These are phyloP conservation scores for Sphaerophoria rueppellii DNA, from an alignment of 2,888 invertebrate genomes.

Conservation along the genomic window DNA sequence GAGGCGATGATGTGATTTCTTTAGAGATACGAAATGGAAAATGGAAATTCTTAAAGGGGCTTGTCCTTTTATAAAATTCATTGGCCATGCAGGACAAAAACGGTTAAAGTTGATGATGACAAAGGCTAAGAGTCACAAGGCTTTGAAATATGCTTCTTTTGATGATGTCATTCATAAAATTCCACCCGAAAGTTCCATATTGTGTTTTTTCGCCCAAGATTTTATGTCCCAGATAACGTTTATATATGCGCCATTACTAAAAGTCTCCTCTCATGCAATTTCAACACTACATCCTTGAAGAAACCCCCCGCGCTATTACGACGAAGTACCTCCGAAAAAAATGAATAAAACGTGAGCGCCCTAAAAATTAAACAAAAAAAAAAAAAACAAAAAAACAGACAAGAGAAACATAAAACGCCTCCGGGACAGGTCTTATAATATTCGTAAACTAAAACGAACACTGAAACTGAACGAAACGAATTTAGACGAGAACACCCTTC, in stretches of 20 bases:
- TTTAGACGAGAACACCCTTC: neutral
- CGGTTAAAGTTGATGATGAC: neutral
- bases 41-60: constrained; percentile 1
- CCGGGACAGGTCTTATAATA: constrained; percentile 20
- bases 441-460: constrained; percentile 19
- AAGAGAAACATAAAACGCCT: constrained; percentile 38
- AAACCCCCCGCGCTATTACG: constrained; percentile 5
- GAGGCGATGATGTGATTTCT: neutral
- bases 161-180: constrained; percentile 36
- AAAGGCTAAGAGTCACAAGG: neutral
- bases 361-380: neutral
- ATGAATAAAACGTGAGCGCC: constrained; percentile 31
- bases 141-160: constrained; percentile 24
- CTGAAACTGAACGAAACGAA: neutral
- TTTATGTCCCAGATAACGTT: constrained; percentile 28
- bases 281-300: constrained; percentile 26
- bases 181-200: constrained; percentile 11
- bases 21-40: neutral
- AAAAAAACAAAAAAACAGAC: neutral
- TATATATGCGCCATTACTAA: neutral
- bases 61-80: neutral
- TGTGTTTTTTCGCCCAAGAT: constrained; percentile 5
- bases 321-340: neutral
- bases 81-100: neutral
- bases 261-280: constrained; percentile 32